These are phyloP conservation scores for Leptobrachium leishanense DNA, from an alignment of 2,113 vertebrate species.

Conservation along the genomic window DNA sequence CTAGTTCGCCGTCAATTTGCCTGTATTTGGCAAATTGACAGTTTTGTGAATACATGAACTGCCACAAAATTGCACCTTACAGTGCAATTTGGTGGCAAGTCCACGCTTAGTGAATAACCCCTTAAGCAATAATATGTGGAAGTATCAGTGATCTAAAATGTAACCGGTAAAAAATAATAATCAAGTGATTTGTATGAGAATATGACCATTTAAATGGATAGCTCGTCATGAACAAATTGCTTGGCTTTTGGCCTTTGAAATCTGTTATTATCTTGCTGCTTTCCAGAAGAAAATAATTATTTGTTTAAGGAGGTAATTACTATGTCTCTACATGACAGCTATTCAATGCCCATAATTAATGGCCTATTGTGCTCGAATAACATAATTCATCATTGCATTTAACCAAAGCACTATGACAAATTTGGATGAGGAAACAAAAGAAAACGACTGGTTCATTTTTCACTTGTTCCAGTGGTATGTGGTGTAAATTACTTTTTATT, in stretches of 20 bases:
- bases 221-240: not conserved
- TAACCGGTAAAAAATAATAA: not conserved
- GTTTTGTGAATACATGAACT: no score
- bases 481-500: not conserved
- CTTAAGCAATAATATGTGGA: no score
- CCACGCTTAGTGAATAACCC: no score
- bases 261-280: constrained; percentile 20
- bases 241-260: constrained; percentile 11
- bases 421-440: constrained; percentile 8
- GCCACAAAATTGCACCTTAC: no score
- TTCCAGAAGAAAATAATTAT: constrained; percentile 18
- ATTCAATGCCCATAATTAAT: constrained; percentile 28
- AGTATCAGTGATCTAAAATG: no score
- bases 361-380: constrained; percentile 13
- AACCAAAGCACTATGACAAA: constrained; percentile 11
- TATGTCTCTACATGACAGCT: not conserved
- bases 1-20: no score
- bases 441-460: not conserved
- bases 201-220: not conserved
- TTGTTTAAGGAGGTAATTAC: constrained; percentile 37
- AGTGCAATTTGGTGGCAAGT: no score
- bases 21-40: no score
- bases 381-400: constrained; percentile 14
- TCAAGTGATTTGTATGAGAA: not conserved
- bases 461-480: not conserved